Conservation (phyloP, 2,888 invertebrate genomes). For the Xestoiulus laeticollis region DNA sequence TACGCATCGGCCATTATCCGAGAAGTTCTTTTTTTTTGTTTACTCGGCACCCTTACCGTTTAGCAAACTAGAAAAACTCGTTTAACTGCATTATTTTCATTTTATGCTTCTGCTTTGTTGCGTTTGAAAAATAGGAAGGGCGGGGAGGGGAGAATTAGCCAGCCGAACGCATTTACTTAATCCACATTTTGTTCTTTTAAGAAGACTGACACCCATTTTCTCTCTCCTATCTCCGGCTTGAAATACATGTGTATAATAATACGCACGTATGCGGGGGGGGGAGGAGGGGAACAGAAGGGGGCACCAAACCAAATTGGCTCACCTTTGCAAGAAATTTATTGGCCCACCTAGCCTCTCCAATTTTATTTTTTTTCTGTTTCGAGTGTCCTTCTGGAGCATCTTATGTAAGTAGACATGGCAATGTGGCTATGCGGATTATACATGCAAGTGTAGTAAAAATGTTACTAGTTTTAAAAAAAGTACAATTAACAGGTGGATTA, state of each 20-base stretch:
- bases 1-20: constrained; percentile 19
- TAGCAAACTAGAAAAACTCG: constrained; percentile 26
- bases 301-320: constrained; percentile 10
- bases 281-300: neutral
- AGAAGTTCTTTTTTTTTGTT: neutral
- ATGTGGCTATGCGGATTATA: neutral
- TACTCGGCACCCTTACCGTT: constrained; percentile 26
- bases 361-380: neutral
- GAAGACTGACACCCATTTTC: constrained; percentile 6
- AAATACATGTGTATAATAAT: no score
- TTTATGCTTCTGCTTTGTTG: constrained; percentile 26
- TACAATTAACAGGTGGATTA: neutral
- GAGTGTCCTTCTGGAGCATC: neutral
- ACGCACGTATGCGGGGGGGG: no score
- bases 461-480: no score
- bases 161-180: constrained; percentile 6
- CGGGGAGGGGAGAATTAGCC: constrained; percentile 15
- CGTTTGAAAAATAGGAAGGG: neutral
- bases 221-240: neutral
- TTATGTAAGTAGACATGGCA: neutral
- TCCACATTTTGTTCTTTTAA: neutral
- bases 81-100: constrained; percentile 26
- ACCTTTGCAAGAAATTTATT: neutral
- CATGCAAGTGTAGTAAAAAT: neutral
- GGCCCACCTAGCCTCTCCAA: neutral